A percentile compares a stretch with the other conserved stretches of the same genome.
phyloP scores from a whole-genome alignment of 2,113 vertebrate genomes.

The Pelobates fuscus region DNA sequence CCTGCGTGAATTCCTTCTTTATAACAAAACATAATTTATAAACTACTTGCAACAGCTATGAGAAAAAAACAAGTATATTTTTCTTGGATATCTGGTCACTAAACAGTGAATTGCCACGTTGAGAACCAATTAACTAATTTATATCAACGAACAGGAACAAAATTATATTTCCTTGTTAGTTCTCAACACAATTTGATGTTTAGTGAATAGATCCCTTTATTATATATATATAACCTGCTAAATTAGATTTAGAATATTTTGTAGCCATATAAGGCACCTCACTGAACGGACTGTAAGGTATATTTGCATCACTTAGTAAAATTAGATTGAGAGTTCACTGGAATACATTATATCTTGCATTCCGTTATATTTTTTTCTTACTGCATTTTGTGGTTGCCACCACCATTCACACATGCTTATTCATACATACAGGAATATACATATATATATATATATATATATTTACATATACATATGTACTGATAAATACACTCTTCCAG shows the following conservation, averaged over 20 bases:
- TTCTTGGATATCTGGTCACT: no score
- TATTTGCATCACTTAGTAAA: neutral
- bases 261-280: neutral
- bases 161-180: no score
- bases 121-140: no score
- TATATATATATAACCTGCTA: no score
- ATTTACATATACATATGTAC: neutral
- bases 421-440: conserved; percentile 25
- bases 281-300: conserved; percentile 9
- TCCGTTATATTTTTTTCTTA: neutral
- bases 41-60: no score
- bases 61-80: no score
- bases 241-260: neutral
- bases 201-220: no score
- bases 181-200: no score
- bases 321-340: conserved; percentile 49
- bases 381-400: conserved; percentile 12
- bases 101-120: no score
- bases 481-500: conserved; percentile 61
- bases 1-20: no score
- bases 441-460: conserved; percentile 32
- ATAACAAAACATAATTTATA: no score
- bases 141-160: no score
- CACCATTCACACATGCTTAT: conserved; percentile 37
- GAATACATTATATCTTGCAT: conserved; percentile 35